Percentiles rank a stretch among this genome's conserved stretches.
These are phyloP conservation scores for Torymus auratus DNA, from an alignment of 2,888 invertebrate species.

Conservation along the genomic window DNA sequence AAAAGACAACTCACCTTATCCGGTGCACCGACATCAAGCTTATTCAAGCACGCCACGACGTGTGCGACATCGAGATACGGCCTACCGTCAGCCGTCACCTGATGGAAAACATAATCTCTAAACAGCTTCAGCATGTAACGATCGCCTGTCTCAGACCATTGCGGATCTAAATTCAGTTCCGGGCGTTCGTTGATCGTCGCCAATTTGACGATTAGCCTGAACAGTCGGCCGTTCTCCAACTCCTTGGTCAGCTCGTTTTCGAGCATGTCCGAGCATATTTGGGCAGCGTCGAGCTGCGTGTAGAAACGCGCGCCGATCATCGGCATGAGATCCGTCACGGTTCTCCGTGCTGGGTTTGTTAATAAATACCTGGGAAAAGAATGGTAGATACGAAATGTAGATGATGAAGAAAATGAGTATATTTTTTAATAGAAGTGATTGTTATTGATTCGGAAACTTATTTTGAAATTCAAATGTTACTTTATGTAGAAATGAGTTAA, in stretches of 20 bases:
- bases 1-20: conserved; percentile 81
- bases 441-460: too few relatives aligned
- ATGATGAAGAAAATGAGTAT: not conserved
- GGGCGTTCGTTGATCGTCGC: conserved; percentile 97
- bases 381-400: conserved; percentile 36
- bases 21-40: conserved; percentile 88
- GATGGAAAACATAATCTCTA: conserved; percentile 98
- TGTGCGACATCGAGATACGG: conserved; percentile 99
- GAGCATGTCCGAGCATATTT: conserved; percentile 90
- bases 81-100: conserved; percentile 92
- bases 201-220: conserved; percentile 93
- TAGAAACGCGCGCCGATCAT: conserved; percentile 99
- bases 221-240: conserved; percentile 95
- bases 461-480: too few relatives aligned
- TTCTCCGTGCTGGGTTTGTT: conserved; percentile 82
- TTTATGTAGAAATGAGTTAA: too few relatives aligned
- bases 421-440: too few relatives aligned
- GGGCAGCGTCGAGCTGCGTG: conserved; percentile 94
- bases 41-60: conserved; percentile 94
- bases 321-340: conserved; percentile 98
- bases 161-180: conserved; percentile 94
- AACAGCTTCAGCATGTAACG: conserved; percentile 98
- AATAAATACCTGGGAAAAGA: conserved; percentile 83
- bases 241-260: conserved; percentile 95
- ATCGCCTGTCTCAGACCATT: conserved; percentile 99